phyloP scores from a whole-genome alignment of 2,113 vertebrate species.

The Tetrax tetrax region DNA sequence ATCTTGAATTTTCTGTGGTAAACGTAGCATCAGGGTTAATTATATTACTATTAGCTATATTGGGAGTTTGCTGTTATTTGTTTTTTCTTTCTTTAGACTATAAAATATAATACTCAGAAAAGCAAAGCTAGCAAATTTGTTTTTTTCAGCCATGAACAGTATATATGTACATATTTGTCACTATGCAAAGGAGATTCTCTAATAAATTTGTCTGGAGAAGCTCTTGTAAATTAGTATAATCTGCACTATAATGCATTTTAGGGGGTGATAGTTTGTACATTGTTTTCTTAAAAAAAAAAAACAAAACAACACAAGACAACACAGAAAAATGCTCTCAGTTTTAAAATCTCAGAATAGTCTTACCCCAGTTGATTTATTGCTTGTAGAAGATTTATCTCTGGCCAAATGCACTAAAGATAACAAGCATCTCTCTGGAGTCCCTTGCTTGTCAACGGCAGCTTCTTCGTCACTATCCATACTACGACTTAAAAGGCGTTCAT shows the following conservation, averaged over 20 bases:
- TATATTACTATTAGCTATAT: neutral
- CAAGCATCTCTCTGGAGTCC: slow-evolving; percentile 87
- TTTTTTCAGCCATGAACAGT: neutral
- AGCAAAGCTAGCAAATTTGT: neutral
- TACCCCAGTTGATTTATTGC: slow-evolving; percentile 91
- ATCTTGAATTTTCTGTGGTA: neutral
- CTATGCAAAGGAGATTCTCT: neutral
- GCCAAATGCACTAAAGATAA: slow-evolving; percentile 91
- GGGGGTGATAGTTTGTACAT: neutral
- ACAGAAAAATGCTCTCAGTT: neutral
- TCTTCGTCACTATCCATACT: slow-evolving; percentile 98
- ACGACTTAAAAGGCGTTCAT: slow-evolving; percentile 93
- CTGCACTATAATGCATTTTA: neutral
- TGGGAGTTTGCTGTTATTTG: neutral
- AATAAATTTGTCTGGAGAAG: neutral
- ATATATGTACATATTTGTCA: neutral
- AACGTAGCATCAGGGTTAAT: neutral
- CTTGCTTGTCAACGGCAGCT: slow-evolving; percentile 89
- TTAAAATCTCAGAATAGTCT: slow-evolving; percentile 28
- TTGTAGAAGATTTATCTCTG: slow-evolving; percentile 81
- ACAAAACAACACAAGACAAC: neutral
- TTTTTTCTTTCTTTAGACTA: neutral
- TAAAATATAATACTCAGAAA: neutral
- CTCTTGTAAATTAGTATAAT: neutral
- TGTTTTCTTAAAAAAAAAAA: neutral